Conservation (phyloP, 2,888 invertebrate genomes). For the Mythimna albipuncta region DNA sequence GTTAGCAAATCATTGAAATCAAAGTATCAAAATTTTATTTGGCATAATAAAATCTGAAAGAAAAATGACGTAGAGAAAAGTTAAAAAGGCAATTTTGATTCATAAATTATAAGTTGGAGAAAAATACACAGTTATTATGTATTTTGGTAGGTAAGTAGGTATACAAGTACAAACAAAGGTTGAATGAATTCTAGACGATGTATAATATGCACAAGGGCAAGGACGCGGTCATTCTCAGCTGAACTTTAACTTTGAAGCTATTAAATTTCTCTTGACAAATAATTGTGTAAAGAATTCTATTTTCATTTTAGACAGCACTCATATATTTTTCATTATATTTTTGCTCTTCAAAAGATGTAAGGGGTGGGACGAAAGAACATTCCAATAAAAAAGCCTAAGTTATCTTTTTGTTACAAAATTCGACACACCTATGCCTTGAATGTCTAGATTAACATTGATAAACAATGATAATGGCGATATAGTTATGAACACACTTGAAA, state of each 20-base stretch:
- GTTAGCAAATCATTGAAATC: background rate
- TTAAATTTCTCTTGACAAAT: conserved; percentile 12
- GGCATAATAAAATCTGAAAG: background rate
- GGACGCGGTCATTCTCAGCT: background rate
- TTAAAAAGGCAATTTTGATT: background rate
- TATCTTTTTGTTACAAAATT: background rate
- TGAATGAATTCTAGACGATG: conserved; percentile 20
- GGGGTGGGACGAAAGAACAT: background rate
- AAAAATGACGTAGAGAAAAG: conserved; percentile 1
- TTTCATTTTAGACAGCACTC: conserved; percentile 11
- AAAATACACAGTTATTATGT: background rate
- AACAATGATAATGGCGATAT: conserved; percentile 3
- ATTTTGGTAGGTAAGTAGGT: background rate
- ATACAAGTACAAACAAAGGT: background rate
- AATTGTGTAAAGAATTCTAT: conserved; percentile 9
- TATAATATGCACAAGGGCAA: conserved; percentile 13
- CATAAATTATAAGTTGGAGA: background rate
- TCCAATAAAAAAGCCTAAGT: background rate
- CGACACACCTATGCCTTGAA: background rate
- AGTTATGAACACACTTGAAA: background rate
- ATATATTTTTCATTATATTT: conserved; percentile 1
- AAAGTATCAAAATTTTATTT: too few relatives aligned
- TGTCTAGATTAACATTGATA: conserved; percentile 11
- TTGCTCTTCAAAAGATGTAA: conserved; percentile 17
- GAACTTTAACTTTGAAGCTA: conserved; percentile 16